These are phyloP conservation scores for Eucera pruinosa DNA, from an alignment of 2,888 invertebrate genomes.

Conservation along the genomic window DNA sequence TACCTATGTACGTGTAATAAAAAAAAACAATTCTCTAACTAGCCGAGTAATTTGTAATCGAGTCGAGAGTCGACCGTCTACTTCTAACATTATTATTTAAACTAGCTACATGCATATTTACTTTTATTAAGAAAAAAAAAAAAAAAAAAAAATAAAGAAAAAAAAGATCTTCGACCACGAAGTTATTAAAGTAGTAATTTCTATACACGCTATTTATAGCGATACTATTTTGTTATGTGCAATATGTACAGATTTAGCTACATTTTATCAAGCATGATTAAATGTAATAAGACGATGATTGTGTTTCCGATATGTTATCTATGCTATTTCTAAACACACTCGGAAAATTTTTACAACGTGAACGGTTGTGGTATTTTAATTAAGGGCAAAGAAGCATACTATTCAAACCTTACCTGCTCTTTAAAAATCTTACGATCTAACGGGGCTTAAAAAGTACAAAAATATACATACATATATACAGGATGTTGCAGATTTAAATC, in stretches of 20 bases:
- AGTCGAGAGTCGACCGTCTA: neutral
- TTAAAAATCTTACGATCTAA: conserved; percentile 33
- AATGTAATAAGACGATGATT: conserved; percentile 27
- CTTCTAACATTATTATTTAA: conserved; percentile 1
- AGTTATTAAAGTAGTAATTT: conserved; percentile 7
- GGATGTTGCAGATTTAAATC: too few species aligned
- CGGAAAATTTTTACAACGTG: conserved; percentile 19
- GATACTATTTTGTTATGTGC: conserved; percentile 25
- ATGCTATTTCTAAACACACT: conserved; percentile 17
- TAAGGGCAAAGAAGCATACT: conserved; percentile 23
- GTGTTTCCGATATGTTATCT: conserved; percentile 22
- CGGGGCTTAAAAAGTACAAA: neutral
- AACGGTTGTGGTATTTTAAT: conserved; percentile 33
- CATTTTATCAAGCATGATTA: conserved; percentile 30
- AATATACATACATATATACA: too few species aligned
- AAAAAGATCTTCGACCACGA: too few species aligned
- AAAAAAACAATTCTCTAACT: conserved; percentile 1
- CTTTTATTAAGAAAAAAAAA: conserved; percentile 1
- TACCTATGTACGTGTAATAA: conserved; percentile 22
- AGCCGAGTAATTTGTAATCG: neutral
- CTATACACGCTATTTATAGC: conserved; percentile 9
- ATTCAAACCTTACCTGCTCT: conserved; percentile 73
- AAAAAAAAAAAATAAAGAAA: too few species aligned
- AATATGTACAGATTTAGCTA: conserved; percentile 41
- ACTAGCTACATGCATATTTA: neutral